phyloP scores from a whole-genome alignment of 2,113 vertebrate genomes.

The Damaliscus lunatus region DNA sequence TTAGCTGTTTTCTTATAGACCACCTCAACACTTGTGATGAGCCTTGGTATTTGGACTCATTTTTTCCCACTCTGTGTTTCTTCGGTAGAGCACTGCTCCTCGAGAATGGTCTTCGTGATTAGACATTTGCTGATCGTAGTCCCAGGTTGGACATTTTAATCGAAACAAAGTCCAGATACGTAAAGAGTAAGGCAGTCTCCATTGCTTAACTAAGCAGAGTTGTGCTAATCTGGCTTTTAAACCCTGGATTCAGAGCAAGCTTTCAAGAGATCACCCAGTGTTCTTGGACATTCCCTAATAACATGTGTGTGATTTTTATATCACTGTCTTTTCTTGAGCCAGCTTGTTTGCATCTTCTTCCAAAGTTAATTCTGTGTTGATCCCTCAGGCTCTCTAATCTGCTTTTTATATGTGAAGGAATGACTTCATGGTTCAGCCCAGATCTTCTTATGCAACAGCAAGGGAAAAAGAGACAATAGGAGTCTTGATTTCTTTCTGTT shows the following conservation, averaged over 20 bases:
- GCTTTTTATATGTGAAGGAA: not conserved
- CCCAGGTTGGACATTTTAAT: not conserved
- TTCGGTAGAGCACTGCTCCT: not conserved
- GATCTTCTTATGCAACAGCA: not conserved
- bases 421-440: not conserved
- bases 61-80: not conserved
- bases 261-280: not conserved
- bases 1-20: not conserved
- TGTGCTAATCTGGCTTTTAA: not conserved
- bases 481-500: not conserved
- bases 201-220: not conserved
- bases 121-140: not conserved
- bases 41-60: not conserved
- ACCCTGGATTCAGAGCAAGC: not conserved
- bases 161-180: not conserved
- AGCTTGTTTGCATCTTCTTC: not conserved
- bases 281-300: not conserved
- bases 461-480: not conserved
- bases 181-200: not conserved
- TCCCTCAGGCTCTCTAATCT: not conserved
- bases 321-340: not conserved
- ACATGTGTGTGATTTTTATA: not conserved
- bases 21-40: not conserved
- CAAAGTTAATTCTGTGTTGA: slow-evolving; percentile 14
- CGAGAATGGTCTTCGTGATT: not conserved